Evolutionary conservation across 1,140 invertebrate species (phyloP), one percentile per base, ranked within the genome.

Genomic region (Wasmannia auropunctata): DNA sequence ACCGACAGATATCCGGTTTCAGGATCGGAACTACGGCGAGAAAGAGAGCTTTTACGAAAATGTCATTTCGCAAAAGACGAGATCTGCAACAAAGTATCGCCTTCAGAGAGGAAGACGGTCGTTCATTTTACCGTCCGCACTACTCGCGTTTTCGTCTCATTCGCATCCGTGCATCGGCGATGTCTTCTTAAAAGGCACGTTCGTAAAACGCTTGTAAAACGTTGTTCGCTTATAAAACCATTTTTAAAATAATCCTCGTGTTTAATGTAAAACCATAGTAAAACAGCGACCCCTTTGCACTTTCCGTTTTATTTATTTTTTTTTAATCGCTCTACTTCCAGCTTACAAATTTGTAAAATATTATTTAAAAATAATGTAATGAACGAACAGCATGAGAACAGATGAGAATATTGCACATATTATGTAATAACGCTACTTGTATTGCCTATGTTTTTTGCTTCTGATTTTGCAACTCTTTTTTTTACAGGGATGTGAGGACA

Each of bases 1-100:
- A 91, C 62, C 72, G 83, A 85, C 75, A 83, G 76, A 70, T 91
- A 92, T 92, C 90, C 72, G 69, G 83, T 92, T 92, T 91, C 91
- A 65, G 40, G 22, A 63, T 28, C 65, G 70, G 58, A 74, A 72
- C n/a, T 49, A 22, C 40, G 19, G 60, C 28, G 62, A 37, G 62
- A 85, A 87, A 85, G 75, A 85, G 75, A 62, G 76, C 69, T 92
- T 91, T 85, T 58, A 67, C 67, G 86, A 87, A 87, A 89, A 85
- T 79, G 86, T 72, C 70, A 75, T 87, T 87, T 83, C 67, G 62
- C 83, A 84, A 88, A 91, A 86, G 79, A 63, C 81, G 79, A 85
- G 79, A 88, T 84, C 83, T 28, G 43, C 79, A 88, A 91, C 86
- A 65, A 84, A 90, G 84, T 88, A 86, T 80, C 79, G 76, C 67